Base-by-base conservation (phyloP, 2,888 invertebrate genomes). In the Rhorus exstirpatorius region DNA sequence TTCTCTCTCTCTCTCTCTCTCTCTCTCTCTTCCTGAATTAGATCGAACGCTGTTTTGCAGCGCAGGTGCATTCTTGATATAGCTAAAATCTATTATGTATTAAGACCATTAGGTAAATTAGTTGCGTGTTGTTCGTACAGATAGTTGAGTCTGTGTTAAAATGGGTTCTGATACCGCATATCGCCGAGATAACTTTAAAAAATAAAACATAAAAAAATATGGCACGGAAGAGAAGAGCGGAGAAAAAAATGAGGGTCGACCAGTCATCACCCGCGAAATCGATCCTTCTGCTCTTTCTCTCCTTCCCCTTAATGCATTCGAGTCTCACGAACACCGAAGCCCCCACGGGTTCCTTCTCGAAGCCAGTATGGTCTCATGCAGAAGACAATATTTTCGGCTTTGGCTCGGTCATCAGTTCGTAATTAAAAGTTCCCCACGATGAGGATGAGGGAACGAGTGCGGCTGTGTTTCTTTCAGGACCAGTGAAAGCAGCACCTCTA, bases 331-430 rank as follows among this genome's bases (percentile, higher is more conserved):
- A 79, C 35, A 58, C 70, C 80, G 19, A 72, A 44, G 24, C 63
- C 49, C 53, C 38, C 51, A 21, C 68, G 49, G 65, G 71, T 72
- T 58, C 65, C 53, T 38, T 60, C 75, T 79, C 70, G 63, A 63
- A 51, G 77, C 71, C 68, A 75, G 78, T 79, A 83, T 81, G 79
- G 83, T 60, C 81, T 70, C 81, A 74, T 77, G 68, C 79, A 85
- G 90, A 90, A 91, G 90, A 92, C 91, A 91, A 90, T 92, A 92
- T 91, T 91, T 91, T 91, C 87, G 88, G 89, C 88, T 91, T 90
- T 89, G 91, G 91, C 91, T 91, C 91, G 90, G 91, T 92, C 92
- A 92, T 91, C 92, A 91, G 90, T 89, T 92, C 88, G 92, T 92
- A 92, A 92, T 92, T 92, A 92, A 92, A 92, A 92, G 89, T 90